Conservation (phyloP, 2,113 vertebrate species). For the Oncorhynchus kisutch region DNA sequence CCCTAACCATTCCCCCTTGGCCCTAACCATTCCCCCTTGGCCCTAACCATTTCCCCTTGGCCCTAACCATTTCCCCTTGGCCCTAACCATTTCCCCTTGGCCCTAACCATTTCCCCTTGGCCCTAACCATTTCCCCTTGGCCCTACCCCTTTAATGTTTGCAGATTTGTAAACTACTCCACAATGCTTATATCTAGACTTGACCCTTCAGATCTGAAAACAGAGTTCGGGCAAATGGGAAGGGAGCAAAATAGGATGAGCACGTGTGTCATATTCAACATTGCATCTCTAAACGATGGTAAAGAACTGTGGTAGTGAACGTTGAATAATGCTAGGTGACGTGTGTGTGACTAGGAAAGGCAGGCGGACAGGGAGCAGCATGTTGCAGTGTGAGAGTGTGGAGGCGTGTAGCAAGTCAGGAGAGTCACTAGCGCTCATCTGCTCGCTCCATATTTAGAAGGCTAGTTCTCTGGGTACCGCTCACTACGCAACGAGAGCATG, state of each 20-base stretch:
- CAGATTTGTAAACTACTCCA: too few relatives aligned
- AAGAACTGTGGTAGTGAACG: neutral
- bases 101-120: too few relatives aligned
- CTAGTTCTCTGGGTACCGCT: conserved; percentile 34
- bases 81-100: too few relatives aligned
- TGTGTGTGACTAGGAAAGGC: conserved; percentile 55
- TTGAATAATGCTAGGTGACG: conserved; percentile 11
- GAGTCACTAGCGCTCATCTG: conserved; percentile 64
- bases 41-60: too few relatives aligned
- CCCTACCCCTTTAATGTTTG: too few relatives aligned
- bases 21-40: too few relatives aligned
- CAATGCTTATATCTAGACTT: too few relatives aligned
- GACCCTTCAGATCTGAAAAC: too few relatives aligned
- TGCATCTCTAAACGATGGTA: neutral
- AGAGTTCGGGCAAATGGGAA: too few relatives aligned
- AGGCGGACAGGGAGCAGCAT: conserved; percentile 15
- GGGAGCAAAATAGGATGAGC: neutral
- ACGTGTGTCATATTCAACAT: neutral
- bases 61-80: too few relatives aligned
- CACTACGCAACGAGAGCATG: neutral
- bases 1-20: too few relatives aligned
- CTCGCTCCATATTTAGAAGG: conserved; percentile 52
- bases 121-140: too few relatives aligned
- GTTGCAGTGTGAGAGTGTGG: conserved; percentile 61
- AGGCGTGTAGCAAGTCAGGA: conserved; percentile 67